Percentiles rank a stretch among this genome's conserved stretches.
Evolutionary conservation across 2,113 vertebrate genomes (phyloP).

Genomic region (Phycodurus eques): DNA sequence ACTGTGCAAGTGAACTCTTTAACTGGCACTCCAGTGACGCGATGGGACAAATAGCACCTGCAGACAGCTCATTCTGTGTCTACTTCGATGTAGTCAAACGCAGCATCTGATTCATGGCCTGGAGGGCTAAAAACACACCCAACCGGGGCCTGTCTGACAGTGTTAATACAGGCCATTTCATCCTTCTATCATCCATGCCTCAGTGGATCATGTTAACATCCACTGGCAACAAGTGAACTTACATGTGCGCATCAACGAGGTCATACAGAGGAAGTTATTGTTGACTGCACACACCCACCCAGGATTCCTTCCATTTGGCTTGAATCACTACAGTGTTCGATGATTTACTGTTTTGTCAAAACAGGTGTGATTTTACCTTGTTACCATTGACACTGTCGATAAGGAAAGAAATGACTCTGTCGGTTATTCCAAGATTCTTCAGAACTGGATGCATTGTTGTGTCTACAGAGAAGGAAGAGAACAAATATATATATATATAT

Average conservation of each 20-base stretch:
- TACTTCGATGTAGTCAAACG: conserved; percentile 33
- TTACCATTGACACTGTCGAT: conserved; percentile 74
- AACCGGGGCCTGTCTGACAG: conserved; percentile 58
- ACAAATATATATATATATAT: conserved; percentile 29
- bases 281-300: neutral
- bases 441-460: conserved; percentile 81
- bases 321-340: neutral
- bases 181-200: conserved; percentile 45
- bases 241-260: conserved; percentile 9
- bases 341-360: conserved; percentile 21
- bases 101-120: conserved; percentile 43
- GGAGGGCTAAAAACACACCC: conserved; percentile 50
- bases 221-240: conserved; percentile 32
- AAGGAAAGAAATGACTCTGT: conserved; percentile 80
- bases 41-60: conserved; percentile 26
- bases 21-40: conserved; percentile 22
- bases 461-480: conserved; percentile 73
- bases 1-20: conserved; percentile 7
- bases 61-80: conserved; percentile 29
- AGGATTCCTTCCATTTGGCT: conserved; percentile 20
- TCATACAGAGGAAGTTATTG: conserved; percentile 3
- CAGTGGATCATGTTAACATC: conserved; percentile 36
- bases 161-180: conserved; percentile 58
- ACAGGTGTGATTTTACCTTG: conserved; percentile 72
- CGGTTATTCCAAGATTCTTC: conserved; percentile 80